phyloP scores from a whole-genome alignment of 2,888 invertebrate genomes.

The Scaptomyza caliginosa region DNA sequence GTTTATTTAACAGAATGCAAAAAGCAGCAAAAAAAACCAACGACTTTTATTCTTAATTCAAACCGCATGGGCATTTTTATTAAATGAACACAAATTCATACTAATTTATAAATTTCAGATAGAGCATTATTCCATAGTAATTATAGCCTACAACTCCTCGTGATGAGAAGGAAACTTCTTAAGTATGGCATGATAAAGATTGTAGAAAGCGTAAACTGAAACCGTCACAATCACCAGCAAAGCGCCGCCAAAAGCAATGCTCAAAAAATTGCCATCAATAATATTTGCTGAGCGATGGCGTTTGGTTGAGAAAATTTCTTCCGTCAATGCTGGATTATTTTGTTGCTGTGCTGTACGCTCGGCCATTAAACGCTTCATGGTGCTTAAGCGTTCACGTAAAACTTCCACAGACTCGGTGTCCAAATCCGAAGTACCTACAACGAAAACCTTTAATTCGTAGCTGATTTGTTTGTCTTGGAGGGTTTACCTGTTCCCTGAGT shows the following conservation, averaged over 20 bases:
- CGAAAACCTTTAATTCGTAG: background rate
- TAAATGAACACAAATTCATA: constrained; percentile 45
- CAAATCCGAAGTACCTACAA: constrained; percentile 81
- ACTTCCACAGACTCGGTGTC: constrained; percentile 91
- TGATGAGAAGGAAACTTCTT: constrained; percentile 93
- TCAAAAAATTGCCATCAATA: constrained; percentile 91
- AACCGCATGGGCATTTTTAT: constrained; percentile 15
- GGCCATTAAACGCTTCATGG: constrained; percentile 93
- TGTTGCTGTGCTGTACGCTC: constrained; percentile 86
- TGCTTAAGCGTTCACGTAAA: constrained; percentile 89
- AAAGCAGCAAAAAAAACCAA: constrained; percentile 54
- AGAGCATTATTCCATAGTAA: constrained; percentile 3
- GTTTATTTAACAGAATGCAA: constrained; percentile 70
- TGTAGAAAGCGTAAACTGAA: constrained; percentile 93
- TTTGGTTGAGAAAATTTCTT: constrained; percentile 83
- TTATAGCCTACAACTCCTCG: constrained; percentile 88
- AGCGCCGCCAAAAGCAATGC: constrained; percentile 92
- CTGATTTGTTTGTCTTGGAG: background rate
- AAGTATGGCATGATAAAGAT: constrained; percentile 90
- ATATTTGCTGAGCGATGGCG: constrained; percentile 85
- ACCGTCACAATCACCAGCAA: constrained; percentile 91
- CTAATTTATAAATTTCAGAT: constrained; percentile 30
- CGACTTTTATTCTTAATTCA: constrained; percentile 28
- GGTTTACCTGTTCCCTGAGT: constrained; percentile 32
- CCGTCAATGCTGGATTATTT: constrained; percentile 81